phyloP scores from a whole-genome alignment of 1,140 invertebrate species.

The Chymomyza costata region DNA sequence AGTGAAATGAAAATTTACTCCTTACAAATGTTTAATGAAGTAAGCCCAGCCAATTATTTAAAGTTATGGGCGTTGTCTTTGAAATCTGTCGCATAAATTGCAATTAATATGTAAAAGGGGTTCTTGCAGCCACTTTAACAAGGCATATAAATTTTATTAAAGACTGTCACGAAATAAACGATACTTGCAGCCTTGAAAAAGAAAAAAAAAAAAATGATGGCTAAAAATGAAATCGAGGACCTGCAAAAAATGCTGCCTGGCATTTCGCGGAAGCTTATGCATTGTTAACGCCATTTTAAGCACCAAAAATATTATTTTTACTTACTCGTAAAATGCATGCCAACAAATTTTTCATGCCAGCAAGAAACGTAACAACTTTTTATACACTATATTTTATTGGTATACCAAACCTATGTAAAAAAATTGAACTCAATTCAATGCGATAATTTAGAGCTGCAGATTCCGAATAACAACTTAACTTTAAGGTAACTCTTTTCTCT shows the following conservation, averaged over 20 bases:
- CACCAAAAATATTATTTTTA: no score
- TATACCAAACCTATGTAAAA: no score
- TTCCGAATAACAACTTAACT: no score
- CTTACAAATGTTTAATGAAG: no score
- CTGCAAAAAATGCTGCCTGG: conserved; percentile 1
- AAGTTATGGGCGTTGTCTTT: conserved; percentile 34
- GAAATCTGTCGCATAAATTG: conserved; percentile 40
- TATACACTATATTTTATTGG: no score
- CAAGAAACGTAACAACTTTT: conserved; percentile 18
- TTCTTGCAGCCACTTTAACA: conserved; percentile 21
- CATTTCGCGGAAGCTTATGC: no score
- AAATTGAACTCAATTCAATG: no score
- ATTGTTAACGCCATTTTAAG: no score
- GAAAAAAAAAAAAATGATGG: conserved; percentile 11
- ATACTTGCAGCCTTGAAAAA: conserved; percentile 30
- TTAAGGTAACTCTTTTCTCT: no score
- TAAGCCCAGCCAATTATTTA: conserved; percentile 17
- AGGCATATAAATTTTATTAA: conserved; percentile 37
- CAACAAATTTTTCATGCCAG: conserved; percentile 43
- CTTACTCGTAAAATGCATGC: conserved; percentile 29
- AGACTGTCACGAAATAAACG: conserved; percentile 33
- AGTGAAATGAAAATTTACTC: no score
- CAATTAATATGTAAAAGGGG: conserved; percentile 41
- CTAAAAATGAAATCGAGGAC: conserved; percentile 5
- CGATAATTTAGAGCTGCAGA: no score